Conservation (phyloP, 2,113 vertebrate species). For the Pogona vitticeps region DNA sequence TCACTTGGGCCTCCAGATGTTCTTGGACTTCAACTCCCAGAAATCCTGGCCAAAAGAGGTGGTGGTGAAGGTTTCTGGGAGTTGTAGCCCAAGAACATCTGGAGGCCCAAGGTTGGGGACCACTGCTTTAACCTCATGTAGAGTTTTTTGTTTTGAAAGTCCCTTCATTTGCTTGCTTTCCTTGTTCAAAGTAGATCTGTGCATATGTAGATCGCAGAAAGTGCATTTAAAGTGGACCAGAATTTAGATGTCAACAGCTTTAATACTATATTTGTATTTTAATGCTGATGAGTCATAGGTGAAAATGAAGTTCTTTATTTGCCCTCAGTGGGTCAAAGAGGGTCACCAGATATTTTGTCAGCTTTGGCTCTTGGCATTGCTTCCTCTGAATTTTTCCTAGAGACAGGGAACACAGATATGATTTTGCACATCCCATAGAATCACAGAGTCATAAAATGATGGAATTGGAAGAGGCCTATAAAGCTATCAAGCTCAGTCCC, state of each 20-base stretch:
- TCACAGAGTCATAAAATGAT: no score
- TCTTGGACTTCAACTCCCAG: neutral
- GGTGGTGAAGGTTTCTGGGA: no score
- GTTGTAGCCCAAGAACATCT: no score
- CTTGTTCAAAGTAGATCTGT: neutral
- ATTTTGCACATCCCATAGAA: neutral
- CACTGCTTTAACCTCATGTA: neutral
- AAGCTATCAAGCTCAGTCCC: no score
- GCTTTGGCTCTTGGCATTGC: neutral
- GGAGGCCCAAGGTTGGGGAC: neutral
- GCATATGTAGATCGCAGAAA: neutral
- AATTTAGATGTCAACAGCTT: neutral
- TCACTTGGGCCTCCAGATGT: neutral
- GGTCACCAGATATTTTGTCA: slow-evolving; percentile 1
- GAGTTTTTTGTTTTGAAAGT: neutral
- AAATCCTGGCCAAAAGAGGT: no score
- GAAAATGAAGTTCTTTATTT: neutral
- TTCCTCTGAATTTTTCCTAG: neutral
- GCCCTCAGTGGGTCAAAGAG: neutral
- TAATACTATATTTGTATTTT: neutral
- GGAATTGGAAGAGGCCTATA: no score
- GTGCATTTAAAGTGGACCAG: neutral
- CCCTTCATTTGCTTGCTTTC: neutral
- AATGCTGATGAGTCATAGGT: neutral
- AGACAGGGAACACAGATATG: slow-evolving; percentile 11